These are phyloP conservation scores for Tonatia bakeri DNA, from an alignment of 2,113 vertebrate genomes.

Conservation along the genomic window DNA sequence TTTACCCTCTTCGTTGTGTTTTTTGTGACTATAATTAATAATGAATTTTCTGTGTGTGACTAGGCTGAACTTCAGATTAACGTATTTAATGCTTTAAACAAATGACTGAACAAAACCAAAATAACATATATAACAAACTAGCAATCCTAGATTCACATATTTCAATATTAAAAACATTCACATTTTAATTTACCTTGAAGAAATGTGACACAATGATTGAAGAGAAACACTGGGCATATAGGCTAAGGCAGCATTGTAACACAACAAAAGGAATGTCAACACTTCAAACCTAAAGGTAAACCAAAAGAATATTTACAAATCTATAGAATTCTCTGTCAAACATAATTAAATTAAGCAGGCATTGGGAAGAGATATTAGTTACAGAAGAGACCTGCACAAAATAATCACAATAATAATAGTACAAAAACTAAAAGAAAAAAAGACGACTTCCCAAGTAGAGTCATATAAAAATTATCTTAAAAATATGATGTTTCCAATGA, in stretches of 20 bases:
- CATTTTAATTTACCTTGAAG: slow-evolving; percentile 89
- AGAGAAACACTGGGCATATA: slow-evolving; percentile 93
- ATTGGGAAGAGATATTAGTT: neutral
- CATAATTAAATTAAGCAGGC: neutral
- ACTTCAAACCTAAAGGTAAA: slow-evolving; percentile 92
- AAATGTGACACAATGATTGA: slow-evolving; percentile 95
- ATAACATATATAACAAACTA: slow-evolving; percentile 26
- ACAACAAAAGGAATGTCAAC: slow-evolving; percentile 94
- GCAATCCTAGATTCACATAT: neutral
- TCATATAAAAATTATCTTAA: neutral
- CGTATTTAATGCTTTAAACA: slow-evolving; percentile 38
- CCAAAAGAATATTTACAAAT: slow-evolving; percentile 47
- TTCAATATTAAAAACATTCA: slow-evolving; percentile 20
- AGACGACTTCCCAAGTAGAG: slow-evolving; percentile 35
- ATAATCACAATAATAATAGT: neutral
- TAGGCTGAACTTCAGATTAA: neutral
- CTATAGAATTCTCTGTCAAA: slow-evolving; percentile 4
- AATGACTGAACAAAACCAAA: slow-evolving; percentile 37
- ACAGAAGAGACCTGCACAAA: neutral
- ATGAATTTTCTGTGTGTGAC: neutral
- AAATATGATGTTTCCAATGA: slow-evolving; percentile 1
- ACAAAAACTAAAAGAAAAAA: slow-evolving; percentile 9
- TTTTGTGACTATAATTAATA: neutral
- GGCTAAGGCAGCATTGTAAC: slow-evolving; percentile 95
- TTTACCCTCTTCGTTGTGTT: neutral